Percentiles rank a stretch among this genome's conserved stretches.
phyloP scores from a whole-genome alignment of 2,113 vertebrate species.

The Mesitornis unicolor region DNA sequence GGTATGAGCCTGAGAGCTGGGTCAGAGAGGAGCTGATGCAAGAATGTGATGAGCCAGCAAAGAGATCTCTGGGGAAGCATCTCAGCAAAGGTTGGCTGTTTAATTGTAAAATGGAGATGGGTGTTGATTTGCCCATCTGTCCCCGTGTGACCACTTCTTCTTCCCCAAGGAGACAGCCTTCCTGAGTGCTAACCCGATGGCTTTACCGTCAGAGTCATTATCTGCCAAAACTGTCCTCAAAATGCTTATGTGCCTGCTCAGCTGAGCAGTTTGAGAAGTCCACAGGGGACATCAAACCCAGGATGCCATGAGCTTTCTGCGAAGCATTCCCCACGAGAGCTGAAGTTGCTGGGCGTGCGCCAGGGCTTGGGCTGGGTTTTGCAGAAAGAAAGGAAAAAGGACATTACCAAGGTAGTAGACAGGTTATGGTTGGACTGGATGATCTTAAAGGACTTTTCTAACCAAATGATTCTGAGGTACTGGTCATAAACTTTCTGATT shows the following conservation, averaged over 20 bases:
- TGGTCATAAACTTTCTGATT: too few relatives aligned
- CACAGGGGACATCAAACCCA: not conserved
- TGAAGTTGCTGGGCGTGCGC: not conserved
- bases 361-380: not conserved
- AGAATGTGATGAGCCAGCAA: not conserved
- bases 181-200: not conserved
- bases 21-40: not conserved
- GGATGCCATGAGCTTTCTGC: not conserved
- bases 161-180: not conserved
- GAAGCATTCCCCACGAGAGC: not conserved
- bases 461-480: too few relatives aligned
- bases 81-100: not conserved
- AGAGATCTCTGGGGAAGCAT: not conserved
- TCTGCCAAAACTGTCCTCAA: not conserved
- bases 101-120: not conserved
- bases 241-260: not conserved
- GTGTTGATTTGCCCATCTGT: not conserved
- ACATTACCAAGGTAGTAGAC: too few relatives aligned
- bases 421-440: too few relatives aligned
- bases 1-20: not conserved
- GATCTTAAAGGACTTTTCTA: too few relatives aligned
- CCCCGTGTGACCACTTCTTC: not conserved
- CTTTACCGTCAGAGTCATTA: not conserved
- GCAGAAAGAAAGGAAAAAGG: not conserved
- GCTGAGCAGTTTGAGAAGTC: fast-evolving